Base-by-base conservation (phyloP, 2,888 invertebrate species). In the Ditula angustiorana region DNA sequence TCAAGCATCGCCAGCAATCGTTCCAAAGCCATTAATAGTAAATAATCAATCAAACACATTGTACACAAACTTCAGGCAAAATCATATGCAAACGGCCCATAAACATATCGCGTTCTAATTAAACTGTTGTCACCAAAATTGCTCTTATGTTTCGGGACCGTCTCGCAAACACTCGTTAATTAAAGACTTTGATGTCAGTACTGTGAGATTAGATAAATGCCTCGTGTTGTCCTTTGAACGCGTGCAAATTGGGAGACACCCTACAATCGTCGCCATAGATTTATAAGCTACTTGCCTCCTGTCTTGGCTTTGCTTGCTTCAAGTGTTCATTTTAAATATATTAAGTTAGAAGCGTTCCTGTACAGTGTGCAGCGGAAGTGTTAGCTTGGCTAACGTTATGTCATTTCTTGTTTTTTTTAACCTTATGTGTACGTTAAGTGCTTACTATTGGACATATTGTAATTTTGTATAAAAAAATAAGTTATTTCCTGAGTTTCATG, bases 111-210 rank as follows among this genome's bases (percentile, higher is more conserved):
- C 8, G 19, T 44, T 30, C 30, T 28, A 57, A 57, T 53, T 53
- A 53, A 53, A 53, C 41, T 47, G 62, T 30, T 58, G 56, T 62
- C 33, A 50, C 63, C 57, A 58, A 63, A n/a, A 63, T 63, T 58
- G 57, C 41, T 63, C 26, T 26, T 63, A 57, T 63, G 63, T 57
- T 58, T 57, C 33, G 44, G 41, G 44, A 58, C 60, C n/a, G 53
- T 53, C 35, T 53, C 53, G 19, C 50, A 28, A 59, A 52, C 50
- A 52, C 57, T 13, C 50, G 33, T 57, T 63, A 63, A 58, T 63
- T 63, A 63, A 52, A 44, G 57, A 58, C 63, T 63, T 63, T 63
- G 63, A 63, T 63, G 63, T 63, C 44, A n/a, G n/a, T 49, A 33
- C 21, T 52, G 30, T 19, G 33, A 44, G 50, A 57, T 63, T 58